A percentile compares a stretch with the other conserved stretches of the same genome.
Evolutionary conservation across 2,888 invertebrate species (phyloP).

Genomic region (Brenthis ino): DNA sequence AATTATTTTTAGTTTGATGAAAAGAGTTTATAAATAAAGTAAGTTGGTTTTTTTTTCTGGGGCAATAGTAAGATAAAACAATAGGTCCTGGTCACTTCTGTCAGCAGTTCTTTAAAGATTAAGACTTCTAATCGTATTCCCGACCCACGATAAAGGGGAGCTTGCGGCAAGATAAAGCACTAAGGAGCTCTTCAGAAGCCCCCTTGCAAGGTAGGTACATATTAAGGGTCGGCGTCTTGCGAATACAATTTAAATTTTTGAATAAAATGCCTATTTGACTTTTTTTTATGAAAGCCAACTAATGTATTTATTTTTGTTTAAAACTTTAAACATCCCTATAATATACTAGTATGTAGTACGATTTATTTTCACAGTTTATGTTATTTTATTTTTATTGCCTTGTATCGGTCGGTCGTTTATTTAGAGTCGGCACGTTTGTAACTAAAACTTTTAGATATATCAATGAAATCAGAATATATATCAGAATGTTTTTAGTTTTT

Average conservation of each 20-base stretch:
- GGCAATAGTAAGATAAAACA: conserved; percentile 32
- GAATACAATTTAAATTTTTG: conserved; percentile 41
- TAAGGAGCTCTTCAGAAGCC: conserved; percentile 74
- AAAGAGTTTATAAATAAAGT: not conserved
- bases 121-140: conserved; percentile 70
- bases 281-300: conserved; percentile 58
- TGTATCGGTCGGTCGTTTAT: no score
- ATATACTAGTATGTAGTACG: not conserved
- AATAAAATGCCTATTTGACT: conserved; percentile 63
- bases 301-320: not conserved
- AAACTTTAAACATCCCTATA: not conserved
- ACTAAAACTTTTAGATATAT: no score
- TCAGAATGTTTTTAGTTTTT: no score
- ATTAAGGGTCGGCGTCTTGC: conserved; percentile 62
- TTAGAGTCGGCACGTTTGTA: no score
- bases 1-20: no score
- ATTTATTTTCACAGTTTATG: not conserved
- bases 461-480: no score
- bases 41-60: not conserved
- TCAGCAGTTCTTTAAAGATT: conserved; percentile 62
- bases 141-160: conserved; percentile 62
- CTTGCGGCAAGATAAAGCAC: conserved; percentile 75
- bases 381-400: no score
- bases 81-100: conserved; percentile 43
- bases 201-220: conserved; percentile 76